Conservation (phyloP, 2,113 vertebrate genomes). For the Ochotona curzoniae region DNA sequence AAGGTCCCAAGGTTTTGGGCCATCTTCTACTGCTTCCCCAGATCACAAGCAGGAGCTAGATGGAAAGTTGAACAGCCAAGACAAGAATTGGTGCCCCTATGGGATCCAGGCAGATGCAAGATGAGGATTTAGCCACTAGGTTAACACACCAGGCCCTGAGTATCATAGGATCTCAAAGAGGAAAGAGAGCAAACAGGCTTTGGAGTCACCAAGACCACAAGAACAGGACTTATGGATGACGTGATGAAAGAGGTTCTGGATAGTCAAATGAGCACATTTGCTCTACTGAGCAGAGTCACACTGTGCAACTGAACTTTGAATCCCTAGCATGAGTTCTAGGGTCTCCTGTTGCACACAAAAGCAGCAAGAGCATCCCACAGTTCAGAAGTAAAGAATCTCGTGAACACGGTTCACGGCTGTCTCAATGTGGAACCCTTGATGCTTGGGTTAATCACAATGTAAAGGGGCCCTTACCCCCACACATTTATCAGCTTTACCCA, state of each 20-base stretch:
- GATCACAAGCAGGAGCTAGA: no score
- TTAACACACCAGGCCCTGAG: no score
- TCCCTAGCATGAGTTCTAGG: background rate
- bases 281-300: background rate
- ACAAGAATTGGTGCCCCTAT: no score
- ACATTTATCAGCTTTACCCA: fast-evolving
- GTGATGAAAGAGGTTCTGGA: background rate
- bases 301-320: background rate
- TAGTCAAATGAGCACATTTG: background rate
- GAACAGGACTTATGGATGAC: background rate
- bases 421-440: background rate
- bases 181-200: background rate
- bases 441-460: background rate
- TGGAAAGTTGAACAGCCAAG: no score
- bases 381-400: background rate
- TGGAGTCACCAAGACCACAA: background rate
- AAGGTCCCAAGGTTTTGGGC: no score
- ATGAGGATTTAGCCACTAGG: no score
- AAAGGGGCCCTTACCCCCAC: background rate
- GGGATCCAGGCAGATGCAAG: no score
- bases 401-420: background rate
- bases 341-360: background rate
- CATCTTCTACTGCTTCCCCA: no score
- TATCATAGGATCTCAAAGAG: background rate
- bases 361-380: background rate